phyloP scores from a whole-genome alignment of 2,797 vertebrate genomes.

The Epinephelus awoara region DNA sequence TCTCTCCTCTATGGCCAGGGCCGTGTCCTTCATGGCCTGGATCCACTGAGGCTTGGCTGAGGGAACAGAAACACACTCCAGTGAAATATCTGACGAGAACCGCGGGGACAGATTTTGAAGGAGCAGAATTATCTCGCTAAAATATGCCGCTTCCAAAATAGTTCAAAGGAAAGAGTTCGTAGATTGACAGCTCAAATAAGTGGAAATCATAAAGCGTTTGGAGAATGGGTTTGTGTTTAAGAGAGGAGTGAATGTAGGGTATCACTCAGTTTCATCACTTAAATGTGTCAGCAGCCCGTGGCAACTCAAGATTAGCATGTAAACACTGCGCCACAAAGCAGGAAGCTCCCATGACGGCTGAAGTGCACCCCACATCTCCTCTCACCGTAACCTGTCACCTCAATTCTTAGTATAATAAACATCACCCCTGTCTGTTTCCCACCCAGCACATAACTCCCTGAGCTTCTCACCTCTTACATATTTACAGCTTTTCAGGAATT shows the following conservation, averaged over 20 bases:
- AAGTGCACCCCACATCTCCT: constrained; percentile 23
- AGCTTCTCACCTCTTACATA: constrained; percentile 38
- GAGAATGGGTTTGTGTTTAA: constrained; percentile 50
- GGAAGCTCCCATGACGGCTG: constrained; percentile 26
- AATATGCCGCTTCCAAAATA: constrained; percentile 54
- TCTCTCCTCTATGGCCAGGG: constrained; percentile 91
- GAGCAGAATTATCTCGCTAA: constrained; percentile 46
- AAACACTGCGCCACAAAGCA: constrained; percentile 52
- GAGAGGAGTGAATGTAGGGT: constrained; percentile 36
- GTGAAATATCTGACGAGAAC: constrained; percentile 55
- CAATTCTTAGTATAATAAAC: constrained; percentile 48
- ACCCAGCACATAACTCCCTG: constrained; percentile 26
- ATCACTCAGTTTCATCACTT: constrained; percentile 69
- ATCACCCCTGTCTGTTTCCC: constrained; percentile 33
- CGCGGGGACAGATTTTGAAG: constrained; percentile 43
- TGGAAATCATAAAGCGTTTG: constrained; percentile 20
- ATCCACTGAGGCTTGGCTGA: constrained; percentile 96
- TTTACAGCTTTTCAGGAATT: constrained; percentile 64
- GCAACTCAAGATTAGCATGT: constrained; percentile 65
- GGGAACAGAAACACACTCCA: constrained; percentile 63
- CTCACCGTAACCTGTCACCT: constrained; percentile 52
- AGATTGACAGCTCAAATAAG: constrained; percentile 56
- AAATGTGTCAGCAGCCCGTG: constrained; percentile 69
- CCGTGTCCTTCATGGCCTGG: constrained; percentile 90
- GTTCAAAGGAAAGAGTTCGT: constrained; percentile 49